Conservation (phyloP, 2,888 invertebrate species). For the Amblyjoppa proteus region DNA sequence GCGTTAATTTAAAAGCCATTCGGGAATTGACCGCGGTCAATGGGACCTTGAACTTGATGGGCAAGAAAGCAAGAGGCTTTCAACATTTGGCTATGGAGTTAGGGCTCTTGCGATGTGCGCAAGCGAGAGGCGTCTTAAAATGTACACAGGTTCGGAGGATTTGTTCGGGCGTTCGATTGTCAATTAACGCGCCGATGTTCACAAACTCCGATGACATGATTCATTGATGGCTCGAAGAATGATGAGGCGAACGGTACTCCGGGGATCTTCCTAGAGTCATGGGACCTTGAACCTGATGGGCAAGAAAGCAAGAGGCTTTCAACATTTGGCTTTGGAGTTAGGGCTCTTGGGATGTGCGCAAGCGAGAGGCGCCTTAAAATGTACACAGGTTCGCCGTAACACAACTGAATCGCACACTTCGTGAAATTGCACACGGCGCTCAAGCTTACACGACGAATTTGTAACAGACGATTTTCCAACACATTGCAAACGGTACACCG, state of each 20-base stretch:
- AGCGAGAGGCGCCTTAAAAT: no score
- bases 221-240: not conserved
- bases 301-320: no score
- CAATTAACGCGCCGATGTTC: not conserved
- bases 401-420: no score
- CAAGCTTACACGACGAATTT: no score
- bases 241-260: conserved; percentile 34
- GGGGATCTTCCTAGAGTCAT: conserved; percentile 33
- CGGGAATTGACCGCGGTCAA: conserved; percentile 1
- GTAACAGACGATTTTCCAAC: no score
- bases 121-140: not conserved
- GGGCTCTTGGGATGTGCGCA: no score
- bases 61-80: conserved; percentile 13
- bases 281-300: no score
- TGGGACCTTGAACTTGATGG: conserved; percentile 57
- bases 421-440: no score
- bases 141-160: no score
- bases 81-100: not conserved
- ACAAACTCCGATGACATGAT: conserved; percentile 31
- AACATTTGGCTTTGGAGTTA: no score
- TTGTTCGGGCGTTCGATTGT: not conserved
- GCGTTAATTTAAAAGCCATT: conserved; percentile 53
- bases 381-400: no score
- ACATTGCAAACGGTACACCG: no score
- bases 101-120: not conserved